Evolutionary conservation across 2,888 invertebrate genomes (phyloP), one percentile per base, ranked within the genome.

Genomic region (Cheilosia pagana): DNA sequence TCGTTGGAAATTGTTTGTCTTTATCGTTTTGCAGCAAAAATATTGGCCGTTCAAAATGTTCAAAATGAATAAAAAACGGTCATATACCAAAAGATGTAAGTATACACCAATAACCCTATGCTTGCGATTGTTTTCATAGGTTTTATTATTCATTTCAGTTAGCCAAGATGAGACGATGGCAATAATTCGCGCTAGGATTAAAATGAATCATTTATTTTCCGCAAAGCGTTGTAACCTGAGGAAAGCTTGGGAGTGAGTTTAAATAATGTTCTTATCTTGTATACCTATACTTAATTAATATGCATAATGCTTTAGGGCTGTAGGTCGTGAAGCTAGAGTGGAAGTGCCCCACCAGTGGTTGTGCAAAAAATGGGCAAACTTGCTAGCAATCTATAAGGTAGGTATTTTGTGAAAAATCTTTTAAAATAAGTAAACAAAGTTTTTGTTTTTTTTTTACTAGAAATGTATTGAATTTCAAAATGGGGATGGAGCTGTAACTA

Each of bases 1-100:
- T 28, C 28, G 28, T 8, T 28, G 28, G 28, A 28, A 28, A 10
- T 3, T 35, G 12, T 12, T 35, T 35, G 35, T 12, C 12, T 35
- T 12, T 35, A 35, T 35, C 12, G 3, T 35, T 35, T 35, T 10
- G 35, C 3, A 41, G n/a, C 4, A 41, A 41, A 14, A 41, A 1
- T n/a, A 0, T 14, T n/a, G n/a, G 3, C 41, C n/a, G 6, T 41
- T n/a, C 43, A 43, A 45, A 45, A 16, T 12, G 19, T 3, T 16
- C 19, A 45, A 8, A 45, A 45, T 45, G 19, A 3, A 16, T 45
- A 45, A 45, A 19, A 45, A 45, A 16, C 45, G 45, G 1, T 0
- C 16, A 10, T 45, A 45, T 45, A 16, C 45, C 16, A 45, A 45
- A 45, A 45, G 45, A 45, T 45, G 45, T 45, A 45, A 45, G 19